Conservation (phyloP, 2,113 vertebrate species). For the Pollimyrus isidori region DNA sequence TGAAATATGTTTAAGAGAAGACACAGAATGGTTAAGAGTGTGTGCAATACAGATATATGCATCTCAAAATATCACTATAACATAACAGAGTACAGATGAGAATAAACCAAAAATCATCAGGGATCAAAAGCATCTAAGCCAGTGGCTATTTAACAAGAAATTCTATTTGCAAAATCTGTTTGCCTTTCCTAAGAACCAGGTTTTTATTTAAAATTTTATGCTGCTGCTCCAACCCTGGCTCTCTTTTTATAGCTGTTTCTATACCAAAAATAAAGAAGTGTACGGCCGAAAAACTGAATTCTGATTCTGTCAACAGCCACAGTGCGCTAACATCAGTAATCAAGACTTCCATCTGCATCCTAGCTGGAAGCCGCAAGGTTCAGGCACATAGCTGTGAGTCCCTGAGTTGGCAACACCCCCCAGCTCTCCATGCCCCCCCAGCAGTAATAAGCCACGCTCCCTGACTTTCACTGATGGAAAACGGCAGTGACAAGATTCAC, state of each 20-base stretch:
- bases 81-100: not conserved
- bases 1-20: constrained; percentile 48
- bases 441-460: constrained; percentile 40
- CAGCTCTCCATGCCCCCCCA: constrained; percentile 45
- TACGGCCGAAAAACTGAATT: not conserved
- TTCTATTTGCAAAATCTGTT: not conserved
- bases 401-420: not conserved
- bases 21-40: constrained; percentile 47
- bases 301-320: not conserved
- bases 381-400: not conserved
- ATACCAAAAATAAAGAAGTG: constrained; percentile 19
- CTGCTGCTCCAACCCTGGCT: not conserved
- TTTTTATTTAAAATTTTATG: not conserved
- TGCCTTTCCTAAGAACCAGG: not conserved
- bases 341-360: not conserved
- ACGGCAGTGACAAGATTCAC: constrained; percentile 70
- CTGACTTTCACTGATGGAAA: constrained; percentile 63
- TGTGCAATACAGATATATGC: not conserved
- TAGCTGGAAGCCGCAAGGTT: not conserved
- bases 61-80: not conserved
- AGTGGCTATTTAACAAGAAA: not conserved
- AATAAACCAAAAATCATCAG: not conserved
- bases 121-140: not conserved
- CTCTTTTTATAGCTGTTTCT: not conserved
- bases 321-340: not conserved